phyloP scores from a whole-genome alignment of 2,888 invertebrate genomes.

The Watsonalla cultraria region DNA sequence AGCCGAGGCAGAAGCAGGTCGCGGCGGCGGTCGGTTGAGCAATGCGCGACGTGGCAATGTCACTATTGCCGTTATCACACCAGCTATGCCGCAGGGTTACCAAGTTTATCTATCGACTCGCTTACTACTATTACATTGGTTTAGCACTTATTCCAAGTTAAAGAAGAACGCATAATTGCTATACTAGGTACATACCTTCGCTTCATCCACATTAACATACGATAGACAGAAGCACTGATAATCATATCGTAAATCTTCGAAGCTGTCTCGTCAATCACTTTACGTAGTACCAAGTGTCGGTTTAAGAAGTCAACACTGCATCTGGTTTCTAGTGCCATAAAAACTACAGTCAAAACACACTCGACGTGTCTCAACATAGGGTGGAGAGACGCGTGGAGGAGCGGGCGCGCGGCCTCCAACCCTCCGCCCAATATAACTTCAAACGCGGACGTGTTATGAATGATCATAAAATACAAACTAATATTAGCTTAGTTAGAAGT shows the following conservation, averaged over 20 bases:
- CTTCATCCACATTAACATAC: too few relatives aligned
- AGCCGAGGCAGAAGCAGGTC: neutral
- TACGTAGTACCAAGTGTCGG: too few relatives aligned
- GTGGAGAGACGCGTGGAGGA: neutral
- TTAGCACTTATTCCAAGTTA: neutral
- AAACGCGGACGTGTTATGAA: conserved; percentile 1
- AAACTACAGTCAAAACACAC: too few relatives aligned
- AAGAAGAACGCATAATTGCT: neutral
- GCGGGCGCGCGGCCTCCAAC: conserved; percentile 5
- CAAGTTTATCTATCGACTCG: neutral
- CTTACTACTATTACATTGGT: neutral
- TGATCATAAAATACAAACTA: neutral
- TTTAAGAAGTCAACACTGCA: too few relatives aligned
- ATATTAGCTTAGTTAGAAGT: neutral
- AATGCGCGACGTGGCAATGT: neutral
- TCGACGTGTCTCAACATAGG: too few relatives aligned
- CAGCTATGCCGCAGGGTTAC: neutral
- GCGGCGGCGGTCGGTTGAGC: neutral
- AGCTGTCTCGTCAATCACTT: too few relatives aligned
- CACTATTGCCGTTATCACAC: neutral
- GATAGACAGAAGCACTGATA: too few relatives aligned
- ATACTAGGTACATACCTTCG: too few relatives aligned
- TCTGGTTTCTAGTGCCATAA: neutral
- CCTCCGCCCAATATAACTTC: conserved; percentile 4
- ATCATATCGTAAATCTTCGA: too few relatives aligned